A percentile compares a stretch with the other conserved stretches of the same genome.
phyloP scores from a whole-genome alignment of 2,797 vertebrate species.

The Enteromius argenteus region DNA sequence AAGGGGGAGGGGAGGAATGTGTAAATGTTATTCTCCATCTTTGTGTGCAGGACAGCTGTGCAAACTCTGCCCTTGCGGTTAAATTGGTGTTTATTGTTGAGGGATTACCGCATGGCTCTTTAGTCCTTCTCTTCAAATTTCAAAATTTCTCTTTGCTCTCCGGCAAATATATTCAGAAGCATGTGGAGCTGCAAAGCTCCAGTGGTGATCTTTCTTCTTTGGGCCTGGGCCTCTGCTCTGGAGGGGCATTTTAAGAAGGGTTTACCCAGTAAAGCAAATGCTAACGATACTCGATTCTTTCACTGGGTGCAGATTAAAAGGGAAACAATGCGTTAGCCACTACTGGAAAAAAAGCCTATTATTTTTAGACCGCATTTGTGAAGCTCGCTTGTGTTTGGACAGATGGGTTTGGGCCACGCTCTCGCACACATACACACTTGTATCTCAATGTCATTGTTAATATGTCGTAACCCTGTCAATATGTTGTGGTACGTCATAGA shows the following conservation, averaged over 20 bases:
- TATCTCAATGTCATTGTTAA: conserved; percentile 48
- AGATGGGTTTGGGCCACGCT: conserved; percentile 61
- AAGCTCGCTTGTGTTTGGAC: conserved; percentile 64
- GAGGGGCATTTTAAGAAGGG: conserved; percentile 37
- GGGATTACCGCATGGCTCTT: conserved; percentile 65
- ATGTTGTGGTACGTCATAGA: conserved; percentile 17
- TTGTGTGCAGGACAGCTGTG: conserved; percentile 70
- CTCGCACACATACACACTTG: conserved; percentile 44
- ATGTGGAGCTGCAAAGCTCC: conserved; percentile 44
- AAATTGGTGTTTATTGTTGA: conserved; percentile 68
- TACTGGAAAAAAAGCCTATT: conserved; percentile 56
- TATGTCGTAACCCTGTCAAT: conserved; percentile 45
- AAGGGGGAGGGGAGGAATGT: conserved; percentile 61
- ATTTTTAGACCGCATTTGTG: conserved; percentile 56
- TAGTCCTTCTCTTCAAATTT: conserved; percentile 59
- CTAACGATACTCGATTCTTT: conserved; percentile 53
- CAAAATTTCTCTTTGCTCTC: conserved; percentile 24
- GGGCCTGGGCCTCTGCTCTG: conserved; percentile 30
- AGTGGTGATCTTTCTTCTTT: conserved; percentile 42
- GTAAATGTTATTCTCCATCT: conserved; percentile 69
- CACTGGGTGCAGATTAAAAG: conserved; percentile 53
- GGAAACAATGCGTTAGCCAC: conserved; percentile 59
- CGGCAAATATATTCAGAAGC: conserved; percentile 58
- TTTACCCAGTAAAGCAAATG: conserved; percentile 59
- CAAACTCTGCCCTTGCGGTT: conserved; percentile 66